Evolutionary conservation across 2,888 invertebrate genomes (phyloP).

Genomic region (Acleris holmiana): DNA sequence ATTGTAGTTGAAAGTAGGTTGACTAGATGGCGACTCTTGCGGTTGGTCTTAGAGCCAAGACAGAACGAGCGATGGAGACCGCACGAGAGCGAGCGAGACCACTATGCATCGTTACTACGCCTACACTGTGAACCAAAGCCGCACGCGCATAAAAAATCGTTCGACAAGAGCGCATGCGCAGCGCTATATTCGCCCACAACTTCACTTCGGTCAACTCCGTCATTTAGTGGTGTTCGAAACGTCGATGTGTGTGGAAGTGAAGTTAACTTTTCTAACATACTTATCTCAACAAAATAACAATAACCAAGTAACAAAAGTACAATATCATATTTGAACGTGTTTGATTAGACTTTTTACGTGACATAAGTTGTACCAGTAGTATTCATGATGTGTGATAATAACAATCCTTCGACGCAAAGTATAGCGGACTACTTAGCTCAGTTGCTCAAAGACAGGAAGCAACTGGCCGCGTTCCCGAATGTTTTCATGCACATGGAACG

Average conservation of each 20-base stretch:
- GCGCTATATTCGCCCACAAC: conserved; percentile 82
- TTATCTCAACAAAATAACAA: conserved; percentile 79
- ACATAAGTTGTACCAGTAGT: conserved; percentile 69
- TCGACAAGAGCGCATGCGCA: conserved; percentile 78
- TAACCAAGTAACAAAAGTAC: conserved; percentile 80
- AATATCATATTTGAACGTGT: conserved; percentile 74
- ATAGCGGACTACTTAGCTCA: conserved; percentile 99
- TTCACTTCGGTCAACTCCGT: conserved; percentile 82
- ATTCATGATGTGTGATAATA: conserved; percentile 84
- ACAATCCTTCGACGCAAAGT: conserved; percentile 93
- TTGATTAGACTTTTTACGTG: conserved; percentile 76
- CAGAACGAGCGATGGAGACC: conserved; percentile 46
- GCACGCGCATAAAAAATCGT: conserved; percentile 81
- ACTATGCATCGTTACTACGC: conserved; percentile 74
- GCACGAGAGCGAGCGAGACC: conserved; percentile 62
- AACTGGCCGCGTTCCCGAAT: conserved; percentile 99
- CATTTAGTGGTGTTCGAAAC: conserved; percentile 82
- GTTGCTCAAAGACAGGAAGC: conserved; percentile 99
- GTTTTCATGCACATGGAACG: conserved; percentile 99
- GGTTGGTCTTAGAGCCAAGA: conserved; percentile 50
- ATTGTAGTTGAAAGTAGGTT: conserved; percentile 57
- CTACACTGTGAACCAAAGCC: conserved; percentile 77
- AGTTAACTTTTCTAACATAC: conserved; percentile 82
- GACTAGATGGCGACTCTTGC: conserved; percentile 73
- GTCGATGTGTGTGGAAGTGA: conserved; percentile 83